Base-by-base conservation (phyloP, 2,888 invertebrate genomes). In the Sinopyrophorus schimmeli region DNA sequence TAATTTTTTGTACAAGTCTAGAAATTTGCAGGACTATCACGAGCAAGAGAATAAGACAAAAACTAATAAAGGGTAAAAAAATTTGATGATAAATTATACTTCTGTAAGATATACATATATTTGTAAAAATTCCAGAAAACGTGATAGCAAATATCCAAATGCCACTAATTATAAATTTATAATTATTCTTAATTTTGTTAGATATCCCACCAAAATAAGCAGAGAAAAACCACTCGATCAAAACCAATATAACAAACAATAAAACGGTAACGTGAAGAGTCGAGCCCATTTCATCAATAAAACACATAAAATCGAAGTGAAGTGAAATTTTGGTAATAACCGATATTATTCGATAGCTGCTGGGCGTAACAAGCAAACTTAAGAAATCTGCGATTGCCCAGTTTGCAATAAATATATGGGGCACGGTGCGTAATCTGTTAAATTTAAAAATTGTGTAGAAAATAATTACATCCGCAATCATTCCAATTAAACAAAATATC, bases 351-450 rank as follows among this genome's bases (percentile, higher is more conserved):
- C 31, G 6, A 20, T 40, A 47, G 6, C 14, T 23, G 15, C 47
- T 47, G 4, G 47, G 47, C 7, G 40, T 26, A 3, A 40, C 14
- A 10, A 47, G 3, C 7, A 47, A 28, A 2, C 27, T 35, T 2
- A 16, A 5, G 5, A 47, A 15, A 28, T 47, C 47, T 3, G 47
- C 40, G 6, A 47, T 40, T 3, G 41, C 47, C 47, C 40, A 47
- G 14, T 47, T 40, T 16, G 12, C 23, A 7, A 47, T 7, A n/a
- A 28, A 12, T 7, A 39, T 12, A 4, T 28, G 15, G 1, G 6
- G 10, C 14, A 20, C 5, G 2, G 9, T 39, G 2, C 20, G 18
- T 24, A 39, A 9, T 15, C 28, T 28, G 18, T 21, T 17, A 5
- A 20, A 39, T n/a, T 24, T 23, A 14, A 18, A n/a, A 4, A 39